Evolutionary conservation across 2,113 vertebrate species (phyloP).

Genomic region (Centropus bengalensis): DNA sequence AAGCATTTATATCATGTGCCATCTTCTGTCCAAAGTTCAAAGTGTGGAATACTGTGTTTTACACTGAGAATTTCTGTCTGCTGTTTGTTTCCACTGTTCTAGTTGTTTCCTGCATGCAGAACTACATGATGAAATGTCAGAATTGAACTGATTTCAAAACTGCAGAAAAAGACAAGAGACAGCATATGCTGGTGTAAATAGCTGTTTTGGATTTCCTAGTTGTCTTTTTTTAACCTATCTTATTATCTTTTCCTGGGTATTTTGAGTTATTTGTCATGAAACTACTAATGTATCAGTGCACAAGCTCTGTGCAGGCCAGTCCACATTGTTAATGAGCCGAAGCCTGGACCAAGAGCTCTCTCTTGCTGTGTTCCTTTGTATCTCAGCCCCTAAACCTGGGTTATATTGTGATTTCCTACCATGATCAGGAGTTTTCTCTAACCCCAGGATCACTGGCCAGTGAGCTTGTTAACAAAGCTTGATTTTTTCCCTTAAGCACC

Average conservation of each 20-base stretch:
- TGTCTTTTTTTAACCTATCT: background rate
- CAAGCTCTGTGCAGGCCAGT: background rate
- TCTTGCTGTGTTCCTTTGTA: background rate
- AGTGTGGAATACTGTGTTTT: background rate
- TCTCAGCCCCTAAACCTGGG: background rate
- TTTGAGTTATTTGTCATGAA: background rate
- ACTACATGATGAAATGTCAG: background rate
- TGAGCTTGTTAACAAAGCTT: background rate
- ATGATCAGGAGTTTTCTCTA: background rate
- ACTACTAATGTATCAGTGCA: background rate
- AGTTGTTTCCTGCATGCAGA: background rate
- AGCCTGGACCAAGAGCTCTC: background rate
- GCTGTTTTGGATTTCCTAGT: background rate
- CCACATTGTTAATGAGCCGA: background rate
- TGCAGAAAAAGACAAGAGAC: background rate
- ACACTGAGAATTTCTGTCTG: background rate
- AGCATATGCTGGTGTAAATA: background rate
- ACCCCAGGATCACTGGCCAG: background rate
- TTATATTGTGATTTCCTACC: background rate
- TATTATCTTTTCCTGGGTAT: background rate
- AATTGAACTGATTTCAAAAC: background rate
- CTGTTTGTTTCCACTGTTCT: background rate
- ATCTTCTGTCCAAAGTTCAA: background rate
- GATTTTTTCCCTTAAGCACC: background rate
- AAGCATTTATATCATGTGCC: background rate